Evolutionary conservation across 2,888 invertebrate species (phyloP).

Genomic region (Rotaria socialis): DNA sequence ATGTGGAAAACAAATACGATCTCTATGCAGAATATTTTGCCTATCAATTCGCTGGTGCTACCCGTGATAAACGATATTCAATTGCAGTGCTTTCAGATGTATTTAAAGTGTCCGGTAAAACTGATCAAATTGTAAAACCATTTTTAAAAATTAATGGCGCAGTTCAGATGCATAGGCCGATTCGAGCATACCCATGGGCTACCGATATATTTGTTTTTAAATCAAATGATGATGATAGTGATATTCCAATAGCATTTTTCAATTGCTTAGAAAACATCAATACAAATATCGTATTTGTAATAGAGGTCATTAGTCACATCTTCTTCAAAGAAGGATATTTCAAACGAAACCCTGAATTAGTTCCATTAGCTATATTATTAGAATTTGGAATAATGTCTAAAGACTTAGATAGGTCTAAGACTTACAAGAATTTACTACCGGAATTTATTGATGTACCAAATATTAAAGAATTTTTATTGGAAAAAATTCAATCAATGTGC

Average conservation of each 20-base stretch:
- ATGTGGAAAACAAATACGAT: too few species aligned
- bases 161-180: not conserved
- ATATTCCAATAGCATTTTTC: not conserved
- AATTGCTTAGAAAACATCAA: not conserved
- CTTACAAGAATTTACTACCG: not conserved
- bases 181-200: not conserved
- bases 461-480: not conserved
- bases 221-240: not conserved
- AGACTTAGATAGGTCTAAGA: too few species aligned
- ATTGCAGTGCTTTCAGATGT: too few species aligned
- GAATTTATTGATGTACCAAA: not conserved
- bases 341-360: not conserved
- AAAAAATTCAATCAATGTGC: not conserved
- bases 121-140: not conserved
- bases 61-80: too few species aligned
- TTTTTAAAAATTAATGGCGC: not conserved
- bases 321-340: not conserved
- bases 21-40: too few species aligned
- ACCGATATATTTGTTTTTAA: not conserved
- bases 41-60: too few species aligned
- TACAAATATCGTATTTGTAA: not conserved
- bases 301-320: not conserved
- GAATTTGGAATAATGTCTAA: not conserved
- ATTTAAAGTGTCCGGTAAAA: too few species aligned
- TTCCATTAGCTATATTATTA: not conserved